Evolutionary conservation across 1,140 invertebrate species (phyloP), one percentile per base, ranked within the genome.

Genomic region (Mamestra configurata): DNA sequence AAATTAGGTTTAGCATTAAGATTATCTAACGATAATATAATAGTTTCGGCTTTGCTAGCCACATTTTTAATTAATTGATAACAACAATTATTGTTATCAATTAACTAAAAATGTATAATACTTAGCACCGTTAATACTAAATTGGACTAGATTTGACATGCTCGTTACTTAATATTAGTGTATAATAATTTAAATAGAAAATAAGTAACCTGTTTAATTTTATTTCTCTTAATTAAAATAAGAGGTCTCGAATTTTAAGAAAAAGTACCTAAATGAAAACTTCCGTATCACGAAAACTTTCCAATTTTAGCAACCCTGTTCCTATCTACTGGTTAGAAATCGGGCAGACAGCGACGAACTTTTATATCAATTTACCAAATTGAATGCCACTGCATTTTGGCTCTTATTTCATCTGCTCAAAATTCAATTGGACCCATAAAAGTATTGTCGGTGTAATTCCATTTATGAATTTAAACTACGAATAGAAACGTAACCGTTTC

Each of bases 61-160:
- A 93, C 82, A 88, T 88, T 85, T 84, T 85, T 86, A 87, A 84
- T 71, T 79, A 79, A 79, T 71, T 80, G 71, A 0, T 81, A 75
- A 82, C 78, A 76, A 77, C 81, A 80, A 43, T 43, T 80, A 80
- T 77, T 76, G 78, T 82, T 75, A 81, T 0, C 71, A 80, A 71
- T 79, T 79, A 79, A 71, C 84, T 87, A 86, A 85, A 84, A 85
- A 88, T 88, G 82, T 93, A 94, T 92, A 93, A 81, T 90, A 86
- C 92, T 94, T 93, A 94, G 93, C 93, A 94, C 93, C 93, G 87
- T 92, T 93, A 93, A 87, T 89, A 86, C 93, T 94, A 94, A 93
- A 89, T 93, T 91, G 93, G 93, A 94, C 93, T 94, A 93, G 92
- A 93, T 88, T 88, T 92, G 87, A 76, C 64, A 76, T 64, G 87